phyloP scores from a whole-genome alignment of 2,888 invertebrate genomes.

The Punctoribates punctum region DNA sequence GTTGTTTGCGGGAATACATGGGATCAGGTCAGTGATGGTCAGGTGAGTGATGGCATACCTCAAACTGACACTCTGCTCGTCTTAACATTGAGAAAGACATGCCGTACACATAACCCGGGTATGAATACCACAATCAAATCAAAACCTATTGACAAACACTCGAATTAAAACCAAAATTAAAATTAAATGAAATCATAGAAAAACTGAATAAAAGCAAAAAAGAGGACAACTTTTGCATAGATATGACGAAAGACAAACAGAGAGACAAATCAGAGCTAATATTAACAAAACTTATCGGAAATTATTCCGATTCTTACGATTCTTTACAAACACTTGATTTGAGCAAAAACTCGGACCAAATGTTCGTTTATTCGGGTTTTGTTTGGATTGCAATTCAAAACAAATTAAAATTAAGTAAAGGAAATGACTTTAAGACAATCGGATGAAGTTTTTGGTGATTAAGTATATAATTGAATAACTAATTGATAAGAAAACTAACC shows the following conservation, averaged over 20 bases:
- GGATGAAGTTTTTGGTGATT: background rate
- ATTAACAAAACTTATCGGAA: background rate
- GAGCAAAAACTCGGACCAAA: too few relatives aligned
- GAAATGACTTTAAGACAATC: too few relatives aligned
- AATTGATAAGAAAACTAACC: constrained; percentile 5
- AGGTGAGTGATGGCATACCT: background rate
- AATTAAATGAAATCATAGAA: background rate
- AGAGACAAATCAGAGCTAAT: background rate
- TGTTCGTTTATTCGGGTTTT: too few relatives aligned
- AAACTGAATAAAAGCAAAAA: background rate
- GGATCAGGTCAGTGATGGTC: too few relatives aligned
- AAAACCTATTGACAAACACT: background rate
- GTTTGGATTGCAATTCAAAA: too few relatives aligned
- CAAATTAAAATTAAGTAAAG: too few relatives aligned
- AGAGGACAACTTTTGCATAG: background rate
- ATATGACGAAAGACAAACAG: background rate
- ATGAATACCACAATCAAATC: background rate
- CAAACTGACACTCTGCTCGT: constrained; percentile 24
- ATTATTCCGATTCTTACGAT: too few relatives aligned
- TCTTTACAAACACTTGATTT: too few relatives aligned
- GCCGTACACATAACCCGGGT: background rate
- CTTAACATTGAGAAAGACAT: constrained; percentile 7
- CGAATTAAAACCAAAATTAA: background rate
- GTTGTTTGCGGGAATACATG: too few relatives aligned
- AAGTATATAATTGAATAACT: background rate